Base-by-base conservation (phyloP, 2,888 invertebrate species). In the Heliconius ismenius region DNA sequence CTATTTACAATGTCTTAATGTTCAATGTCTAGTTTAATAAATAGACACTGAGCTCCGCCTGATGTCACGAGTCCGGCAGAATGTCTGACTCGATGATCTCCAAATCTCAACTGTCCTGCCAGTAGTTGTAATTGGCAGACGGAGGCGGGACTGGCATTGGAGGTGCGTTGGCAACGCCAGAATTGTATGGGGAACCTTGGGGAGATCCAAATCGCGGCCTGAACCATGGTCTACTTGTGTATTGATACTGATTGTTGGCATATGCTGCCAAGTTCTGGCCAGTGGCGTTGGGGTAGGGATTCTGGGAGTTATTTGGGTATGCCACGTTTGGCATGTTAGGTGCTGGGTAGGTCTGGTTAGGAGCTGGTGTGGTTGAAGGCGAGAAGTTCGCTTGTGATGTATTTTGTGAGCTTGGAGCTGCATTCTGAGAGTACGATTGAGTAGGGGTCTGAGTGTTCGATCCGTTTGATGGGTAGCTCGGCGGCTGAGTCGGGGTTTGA, bases 191-290 rank as follows among this genome's bases (percentile, higher is more conserved):
- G 0, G 92, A 92, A 1, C 92, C 91, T 75, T 93, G 93, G 0
- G 93, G 93, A 0, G 93, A 92, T 0, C 89, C 91, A 77, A 92
- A 93, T n/a, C 93, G 80, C 0, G 92, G 92, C 74, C 93, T 82
- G 83, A 92, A 91, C 93, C 93, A 93, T 0, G 93, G 93, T 36
- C 93, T 84, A 73, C 91, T 92, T n/a, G 89, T 91, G 76, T 92
- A 92, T 74, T 91, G 92, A 69, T 92, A 93, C 83, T 93, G 93
- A 76, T 92, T 93, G 80, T 88, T 92, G 1, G 93, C 93, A 76
- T 93, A 93, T 74, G 93, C 93, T 79, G 93, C 93, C 86, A 93
- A 85, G 81, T 93, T 93, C 74, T 93, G 93, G 0, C 93, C 93
- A 1, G 93, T 92, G 3, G 93, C 93, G 76, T 93, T 93, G 0